Evolutionary conservation across 2,888 invertebrate genomes (phyloP).

Genomic region (Apodemia duryi): DNA sequence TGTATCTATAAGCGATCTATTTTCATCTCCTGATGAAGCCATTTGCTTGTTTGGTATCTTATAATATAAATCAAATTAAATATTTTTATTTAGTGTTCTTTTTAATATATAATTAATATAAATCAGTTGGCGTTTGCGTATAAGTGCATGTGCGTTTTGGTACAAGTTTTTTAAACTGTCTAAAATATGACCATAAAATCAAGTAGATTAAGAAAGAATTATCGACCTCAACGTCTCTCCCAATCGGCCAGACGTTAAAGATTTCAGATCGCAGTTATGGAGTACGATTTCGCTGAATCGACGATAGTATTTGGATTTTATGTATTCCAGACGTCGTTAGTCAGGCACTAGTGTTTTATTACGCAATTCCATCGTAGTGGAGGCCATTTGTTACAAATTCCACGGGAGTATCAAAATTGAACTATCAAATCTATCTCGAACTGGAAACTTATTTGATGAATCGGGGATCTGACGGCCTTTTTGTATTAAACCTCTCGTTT

Average conservation of each 20-base stretch:
- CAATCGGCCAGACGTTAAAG: slow-evolving; percentile 4
- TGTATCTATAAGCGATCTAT: too few species aligned
- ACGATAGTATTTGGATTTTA: slow-evolving; percentile 14
- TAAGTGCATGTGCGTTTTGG: too few species aligned
- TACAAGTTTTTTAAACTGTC: slow-evolving; percentile 24
- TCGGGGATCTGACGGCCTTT: neutral
- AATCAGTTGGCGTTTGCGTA: too few species aligned
- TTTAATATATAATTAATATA: too few species aligned
- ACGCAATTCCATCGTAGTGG: slow-evolving; percentile 3
- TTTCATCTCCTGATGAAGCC: too few species aligned
- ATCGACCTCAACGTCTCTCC: slow-evolving; percentile 2
- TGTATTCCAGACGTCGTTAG: slow-evolving; percentile 15
- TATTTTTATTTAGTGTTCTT: too few species aligned
- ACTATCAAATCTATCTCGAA: neutral
- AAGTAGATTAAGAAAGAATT: slow-evolving; percentile 7
- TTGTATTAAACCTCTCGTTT: neutral
- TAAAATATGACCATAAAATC: slow-evolving; percentile 15
- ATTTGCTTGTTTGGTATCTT: too few species aligned
- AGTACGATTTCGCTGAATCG: neutral
- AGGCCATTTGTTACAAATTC: slow-evolving; percentile 13
- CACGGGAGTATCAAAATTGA: slow-evolving; percentile 13
- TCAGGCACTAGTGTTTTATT: slow-evolving; percentile 11
- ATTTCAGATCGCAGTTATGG: slow-evolving; percentile 1
- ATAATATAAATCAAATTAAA: too few species aligned
- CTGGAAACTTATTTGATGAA: slow-evolving; percentile 8